Percentiles rank a stretch among this genome's conserved stretches.
phyloP scores from a whole-genome alignment of 2,888 invertebrate genomes.

The Lymantria monacha region DNA sequence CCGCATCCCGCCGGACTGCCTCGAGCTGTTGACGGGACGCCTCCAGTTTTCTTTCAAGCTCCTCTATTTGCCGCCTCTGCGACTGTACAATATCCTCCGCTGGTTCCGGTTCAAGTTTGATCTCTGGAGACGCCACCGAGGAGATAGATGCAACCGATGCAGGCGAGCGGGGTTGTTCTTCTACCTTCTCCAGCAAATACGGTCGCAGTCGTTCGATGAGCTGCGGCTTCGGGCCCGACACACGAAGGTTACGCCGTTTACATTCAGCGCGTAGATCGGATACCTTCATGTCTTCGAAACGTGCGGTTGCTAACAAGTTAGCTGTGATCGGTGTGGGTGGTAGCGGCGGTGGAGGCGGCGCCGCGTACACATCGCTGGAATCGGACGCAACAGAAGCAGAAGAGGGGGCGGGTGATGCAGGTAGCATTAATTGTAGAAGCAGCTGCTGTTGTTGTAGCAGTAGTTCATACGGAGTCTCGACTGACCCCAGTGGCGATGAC shows the following conservation, averaged over 20 bases:
- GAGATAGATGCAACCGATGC: conserved; percentile 56
- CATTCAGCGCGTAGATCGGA: conserved; percentile 96
- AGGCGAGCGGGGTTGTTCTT: conserved; percentile 72
- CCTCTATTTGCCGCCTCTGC: conserved; percentile 92
- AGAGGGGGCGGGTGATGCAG: conserved; percentile 83
- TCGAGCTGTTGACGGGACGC: conserved; percentile 90
- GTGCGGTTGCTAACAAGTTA: conserved; percentile 72
- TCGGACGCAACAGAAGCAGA: conserved; percentile 64
- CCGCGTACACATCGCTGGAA: conserved; percentile 58
- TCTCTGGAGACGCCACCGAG: conserved; percentile 59
- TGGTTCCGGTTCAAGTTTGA: conserved; percentile 60
- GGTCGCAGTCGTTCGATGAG: conserved; percentile 95
- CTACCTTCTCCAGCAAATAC: conserved; percentile 79
- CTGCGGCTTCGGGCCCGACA: conserved; percentile 97
- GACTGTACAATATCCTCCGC: conserved; percentile 90
- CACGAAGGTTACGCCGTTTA: conserved; percentile 95
- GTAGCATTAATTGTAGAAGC: conserved; percentile 91
- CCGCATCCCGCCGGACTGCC: conserved; percentile 84
- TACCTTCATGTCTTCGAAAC: conserved; percentile 96
- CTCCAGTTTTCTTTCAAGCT: conserved; percentile 90
- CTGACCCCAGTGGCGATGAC: conserved; percentile 76
- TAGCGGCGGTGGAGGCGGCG: conserved; percentile 75
- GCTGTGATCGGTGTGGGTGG: conserved; percentile 74
- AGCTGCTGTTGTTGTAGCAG: conserved; percentile 97
- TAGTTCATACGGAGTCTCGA: conserved; percentile 94